These are phyloP conservation scores for Stenolophus ochropezus DNA, from an alignment of 2,888 invertebrate species.

Conservation along the genomic window DNA sequence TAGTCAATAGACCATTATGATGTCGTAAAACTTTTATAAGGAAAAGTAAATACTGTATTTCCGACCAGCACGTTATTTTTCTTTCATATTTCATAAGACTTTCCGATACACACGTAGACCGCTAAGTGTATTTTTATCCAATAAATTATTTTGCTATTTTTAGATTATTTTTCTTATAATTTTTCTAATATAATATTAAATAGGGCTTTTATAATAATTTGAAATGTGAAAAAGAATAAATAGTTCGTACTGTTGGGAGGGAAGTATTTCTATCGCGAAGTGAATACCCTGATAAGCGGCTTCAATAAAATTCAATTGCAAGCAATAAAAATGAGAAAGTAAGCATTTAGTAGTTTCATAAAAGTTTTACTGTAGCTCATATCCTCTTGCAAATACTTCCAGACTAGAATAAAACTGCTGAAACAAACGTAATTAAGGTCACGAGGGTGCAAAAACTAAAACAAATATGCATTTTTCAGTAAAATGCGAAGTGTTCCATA, in stretches of 20 bases:
- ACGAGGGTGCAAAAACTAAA: conserved; percentile 23
- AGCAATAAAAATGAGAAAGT: conserved; percentile 28
- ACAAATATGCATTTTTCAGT: conserved; percentile 32
- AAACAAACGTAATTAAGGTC: conserved; percentile 39
- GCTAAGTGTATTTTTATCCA: not conserved
- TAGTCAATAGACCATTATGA: conserved; percentile 7
- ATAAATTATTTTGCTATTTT: no score
- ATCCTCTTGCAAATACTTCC: not conserved
- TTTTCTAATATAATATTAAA: not conserved
- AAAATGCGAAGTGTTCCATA: conserved; percentile 9
- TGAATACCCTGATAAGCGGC: conserved; percentile 18
- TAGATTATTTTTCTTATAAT: no score
- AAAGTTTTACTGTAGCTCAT: conserved; percentile 31
- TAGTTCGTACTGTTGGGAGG: not conserved
- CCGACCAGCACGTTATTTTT: not conserved
- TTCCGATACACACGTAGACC: not conserved
- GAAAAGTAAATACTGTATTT: not conserved
- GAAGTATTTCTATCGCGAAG: not conserved
- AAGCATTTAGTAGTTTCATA: conserved; percentile 24
- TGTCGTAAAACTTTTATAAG: conserved; percentile 16
- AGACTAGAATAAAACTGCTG: conserved; percentile 3
- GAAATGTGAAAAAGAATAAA: not conserved
- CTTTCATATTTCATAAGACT: not conserved
- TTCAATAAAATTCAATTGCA: conserved; percentile 23
- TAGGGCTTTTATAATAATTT: not conserved